A percentile compares a stretch with the other conserved stretches of the same genome.
Evolutionary conservation across 1,140 invertebrate species (phyloP).

Genomic region (Whitmania pigra): DNA sequence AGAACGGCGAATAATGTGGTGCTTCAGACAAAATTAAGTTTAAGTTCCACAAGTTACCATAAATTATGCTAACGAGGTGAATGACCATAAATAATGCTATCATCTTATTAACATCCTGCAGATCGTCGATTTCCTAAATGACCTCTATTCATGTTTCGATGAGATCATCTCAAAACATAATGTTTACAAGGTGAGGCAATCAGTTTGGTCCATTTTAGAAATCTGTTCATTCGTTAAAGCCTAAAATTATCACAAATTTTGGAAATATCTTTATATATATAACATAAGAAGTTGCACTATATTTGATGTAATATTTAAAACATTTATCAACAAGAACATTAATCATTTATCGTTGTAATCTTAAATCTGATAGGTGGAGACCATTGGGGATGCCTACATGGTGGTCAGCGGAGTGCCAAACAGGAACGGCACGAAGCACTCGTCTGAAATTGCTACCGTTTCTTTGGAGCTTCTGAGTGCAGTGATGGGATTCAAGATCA

Average conservation of each 20-base stretch:
- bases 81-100: too few relatives aligned
- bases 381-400: conserved; percentile 41
- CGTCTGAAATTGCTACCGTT: conserved; percentile 71
- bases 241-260: background rate
- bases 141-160: conserved; percentile 83
- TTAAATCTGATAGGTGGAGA: conserved; percentile 46
- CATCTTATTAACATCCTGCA: conserved; percentile 31
- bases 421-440: conserved; percentile 57
- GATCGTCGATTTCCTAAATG: conserved; percentile 84
- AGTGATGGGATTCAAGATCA: conserved; percentile 69
- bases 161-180: conserved; percentile 84
- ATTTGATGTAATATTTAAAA: background rate
- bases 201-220: background rate
- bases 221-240: background rate
- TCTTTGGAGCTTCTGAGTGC: conserved; percentile 69
- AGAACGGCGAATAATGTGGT: too few relatives aligned
- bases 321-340: background rate
- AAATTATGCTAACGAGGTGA: too few relatives aligned
- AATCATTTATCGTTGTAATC: too few relatives aligned
- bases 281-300: too few relatives aligned
- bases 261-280: too few relatives aligned
- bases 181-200: conserved; percentile 80
- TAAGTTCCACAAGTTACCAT: too few relatives aligned
- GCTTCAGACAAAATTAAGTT: too few relatives aligned
- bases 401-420: conserved; percentile 41